Percentiles rank a stretch among this genome's conserved stretches.
Evolutionary conservation across 2,888 invertebrate genomes (phyloP).

Genomic region (Linhomoeus sp.): DNA sequence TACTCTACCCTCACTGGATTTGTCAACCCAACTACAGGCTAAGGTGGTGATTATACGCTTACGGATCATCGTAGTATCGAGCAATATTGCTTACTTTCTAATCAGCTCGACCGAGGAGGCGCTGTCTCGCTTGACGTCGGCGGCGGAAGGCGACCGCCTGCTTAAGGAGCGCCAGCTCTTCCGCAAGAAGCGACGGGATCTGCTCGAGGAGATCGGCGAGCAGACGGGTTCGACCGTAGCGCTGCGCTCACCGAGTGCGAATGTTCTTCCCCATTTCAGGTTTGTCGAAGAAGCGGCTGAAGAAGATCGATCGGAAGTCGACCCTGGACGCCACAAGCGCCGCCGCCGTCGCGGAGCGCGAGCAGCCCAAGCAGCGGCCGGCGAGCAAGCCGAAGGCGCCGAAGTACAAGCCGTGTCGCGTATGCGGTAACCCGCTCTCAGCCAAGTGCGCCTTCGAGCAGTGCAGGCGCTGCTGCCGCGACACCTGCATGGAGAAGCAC

Average conservation of each 20-base stretch:
- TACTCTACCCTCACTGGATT: constrained; percentile 15
- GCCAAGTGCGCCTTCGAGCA: not conserved
- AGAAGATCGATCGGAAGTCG: not conserved
- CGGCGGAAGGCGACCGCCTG: not conserved
- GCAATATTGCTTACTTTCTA: not conserved
- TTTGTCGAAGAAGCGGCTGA: not conserved
- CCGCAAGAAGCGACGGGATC: too few species aligned
- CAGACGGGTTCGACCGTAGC: too few species aligned
- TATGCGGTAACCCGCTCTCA: not conserved
- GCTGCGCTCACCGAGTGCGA: too few species aligned
- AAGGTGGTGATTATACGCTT: not conserved
- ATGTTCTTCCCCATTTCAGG: too few species aligned
- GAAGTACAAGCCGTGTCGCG: not conserved
- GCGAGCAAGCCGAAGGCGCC: not conserved
- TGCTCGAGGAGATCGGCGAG: too few species aligned
- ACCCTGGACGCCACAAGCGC: not conserved
- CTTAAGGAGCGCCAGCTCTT: too few species aligned
- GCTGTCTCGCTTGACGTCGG: not conserved
- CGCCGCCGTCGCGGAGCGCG: not conserved
- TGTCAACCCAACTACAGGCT: constrained; percentile 16
- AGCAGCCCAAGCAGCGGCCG: not conserved
- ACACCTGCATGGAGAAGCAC: too few species aligned
- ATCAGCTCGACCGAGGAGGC: not conserved
- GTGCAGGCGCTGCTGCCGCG: not conserved
- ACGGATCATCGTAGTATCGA: not conserved